These are phyloP conservation scores for Protobothrops mucrosquamatus DNA, from an alignment of 2,113 vertebrate genomes.

Conservation along the genomic window DNA sequence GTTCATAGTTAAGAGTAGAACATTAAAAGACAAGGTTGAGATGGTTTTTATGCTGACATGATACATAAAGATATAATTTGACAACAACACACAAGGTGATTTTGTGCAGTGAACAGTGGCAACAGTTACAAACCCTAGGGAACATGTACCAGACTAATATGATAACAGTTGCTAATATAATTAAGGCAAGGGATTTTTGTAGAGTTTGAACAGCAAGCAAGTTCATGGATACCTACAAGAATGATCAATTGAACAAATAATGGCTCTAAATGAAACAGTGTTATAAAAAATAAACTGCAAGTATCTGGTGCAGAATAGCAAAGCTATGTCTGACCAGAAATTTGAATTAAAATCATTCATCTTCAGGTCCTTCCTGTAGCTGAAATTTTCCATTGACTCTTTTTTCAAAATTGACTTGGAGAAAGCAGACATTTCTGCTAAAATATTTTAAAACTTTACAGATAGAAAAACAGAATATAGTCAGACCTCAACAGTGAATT, in stretches of 20 bases:
- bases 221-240: fast-evolving
- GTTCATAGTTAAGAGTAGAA: background rate
- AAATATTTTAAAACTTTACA: background rate
- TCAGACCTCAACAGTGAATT: background rate
- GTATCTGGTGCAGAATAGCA: background rate
- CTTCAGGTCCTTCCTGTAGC: background rate
- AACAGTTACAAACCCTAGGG: background rate
- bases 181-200: background rate
- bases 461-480: background rate
- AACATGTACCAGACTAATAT: background rate
- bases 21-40: conserved; percentile 9
- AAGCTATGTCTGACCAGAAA: background rate
- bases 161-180: background rate
- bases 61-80: background rate
- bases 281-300: background rate
- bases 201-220: background rate
- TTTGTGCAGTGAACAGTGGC: background rate
- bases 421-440: background rate
- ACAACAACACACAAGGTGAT: background rate
- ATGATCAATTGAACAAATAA: background rate
- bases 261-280: background rate
- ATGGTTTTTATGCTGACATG: background rate
- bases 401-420: background rate
- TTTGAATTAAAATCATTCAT: background rate
- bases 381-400: background rate